Base-by-base conservation (phyloP, 2,113 vertebrate species). In the Fulica atra region DNA sequence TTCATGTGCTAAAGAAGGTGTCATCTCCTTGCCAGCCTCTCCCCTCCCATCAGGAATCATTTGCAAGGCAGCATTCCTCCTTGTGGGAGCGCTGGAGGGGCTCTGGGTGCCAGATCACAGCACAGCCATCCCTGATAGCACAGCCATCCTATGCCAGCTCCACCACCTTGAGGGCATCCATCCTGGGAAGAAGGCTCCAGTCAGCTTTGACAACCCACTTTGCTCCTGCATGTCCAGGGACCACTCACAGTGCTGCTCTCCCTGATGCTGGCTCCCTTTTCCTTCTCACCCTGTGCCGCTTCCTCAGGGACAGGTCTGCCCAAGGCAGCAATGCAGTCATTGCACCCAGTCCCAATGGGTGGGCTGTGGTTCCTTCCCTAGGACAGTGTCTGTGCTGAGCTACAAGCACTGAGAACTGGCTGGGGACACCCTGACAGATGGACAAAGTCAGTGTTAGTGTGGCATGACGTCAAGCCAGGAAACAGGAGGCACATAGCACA, bases 41-140 rank as follows among this genome's bases (percentile, higher is more conserved):
- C 25, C 26, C 29, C 36, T 12, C 2, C 40, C 36, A 70, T 54
- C 1, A 4, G 42, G 15, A 28, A 44, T 16, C 28, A 46, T 15
- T 40, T 33, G 35, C 20, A 31, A 44, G 40, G 33, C 28, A 25
- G 9, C 9, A 17, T 40, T 59, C 38, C 17, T 36, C 7, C 14
- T 11, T 33, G 5, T 14, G 19, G 29, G 33, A 33, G 42, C 54
- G 40, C 48, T 44, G 69, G n/a, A 60, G 17, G 16, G n/a, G 29
- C 14, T 71, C 20, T 0, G 4, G 46, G 11, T 40, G 20, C 8
- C 4, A 36, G 42, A 56, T 4, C 4, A 0, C 21, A 56, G 60
- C 25, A 69, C 38, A 35, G 38, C 36, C 29, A 44, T 33, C 23
- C 14, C 36, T 24, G 18, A 38, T 13, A 26, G 33, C 24, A 16